Evolutionary conservation across 2,797 vertebrate genomes (phyloP).

Genomic region (Melanotaenia trifasciata): DNA sequence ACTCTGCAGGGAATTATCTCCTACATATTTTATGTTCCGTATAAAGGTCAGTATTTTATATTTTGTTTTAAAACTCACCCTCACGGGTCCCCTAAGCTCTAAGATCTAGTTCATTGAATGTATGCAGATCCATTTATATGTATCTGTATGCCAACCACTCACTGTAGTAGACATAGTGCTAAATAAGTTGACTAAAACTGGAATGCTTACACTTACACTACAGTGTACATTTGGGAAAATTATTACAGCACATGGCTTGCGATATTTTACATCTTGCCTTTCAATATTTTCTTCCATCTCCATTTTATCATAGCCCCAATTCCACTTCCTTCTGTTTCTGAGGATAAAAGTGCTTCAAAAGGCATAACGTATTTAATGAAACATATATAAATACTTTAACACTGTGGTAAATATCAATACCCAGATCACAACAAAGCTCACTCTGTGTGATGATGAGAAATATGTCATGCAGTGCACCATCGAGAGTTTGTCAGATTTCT

Average conservation of each 20-base stretch:
- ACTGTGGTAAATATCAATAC: background rate
- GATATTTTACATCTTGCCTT: background rate
- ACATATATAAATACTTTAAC: background rate
- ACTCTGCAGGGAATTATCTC: conserved; percentile 11
- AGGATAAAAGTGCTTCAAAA: background rate
- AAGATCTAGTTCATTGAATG: background rate
- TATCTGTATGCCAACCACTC: background rate
- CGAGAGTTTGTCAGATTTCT: background rate
- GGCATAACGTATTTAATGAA: background rate
- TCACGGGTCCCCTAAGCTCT: background rate
- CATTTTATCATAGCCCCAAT: background rate
- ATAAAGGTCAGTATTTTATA: conserved; percentile 30
- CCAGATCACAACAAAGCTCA: background rate
- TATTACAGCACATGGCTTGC: background rate
- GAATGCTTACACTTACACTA: background rate
- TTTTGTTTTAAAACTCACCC: conserved; percentile 1
- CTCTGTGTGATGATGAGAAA: background rate
- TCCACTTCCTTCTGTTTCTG: background rate
- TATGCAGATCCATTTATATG: background rate
- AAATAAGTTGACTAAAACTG: background rate
- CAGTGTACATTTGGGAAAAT: no score
- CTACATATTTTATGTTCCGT: conserved; percentile 28
- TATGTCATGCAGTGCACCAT: background rate
- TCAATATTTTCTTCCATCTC: background rate
- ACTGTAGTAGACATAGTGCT: no score